Evolutionary conservation across 2,797 vertebrate genomes (phyloP), one percentile per base, ranked within the genome.

Genomic region (Paratrypauchen microcephalus): DNA sequence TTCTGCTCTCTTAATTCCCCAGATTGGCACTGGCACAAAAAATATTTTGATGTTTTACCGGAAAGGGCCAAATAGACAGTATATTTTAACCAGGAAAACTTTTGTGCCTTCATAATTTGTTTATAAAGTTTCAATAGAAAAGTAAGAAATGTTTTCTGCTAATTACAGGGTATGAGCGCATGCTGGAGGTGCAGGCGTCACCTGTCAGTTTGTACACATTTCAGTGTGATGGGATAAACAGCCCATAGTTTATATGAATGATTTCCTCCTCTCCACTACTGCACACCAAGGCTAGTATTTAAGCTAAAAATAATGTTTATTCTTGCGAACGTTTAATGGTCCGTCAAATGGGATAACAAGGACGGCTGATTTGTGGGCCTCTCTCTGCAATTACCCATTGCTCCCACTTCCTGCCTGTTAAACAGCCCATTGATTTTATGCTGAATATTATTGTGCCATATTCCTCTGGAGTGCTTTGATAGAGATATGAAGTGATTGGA

Each of bases 361-460:
- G 87, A 86, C 85, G 87, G 91, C 79, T 91, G 92, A 93, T 93
- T 93, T 93, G 92, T 92, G 89, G 89, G 88, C 82, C 87, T 83
- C 72, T 88, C 91, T 90, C 87, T 92, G 87, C 88, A 94, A 94
- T 94, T 93, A 94, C 91, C 86, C 91, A 86, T 88, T 86, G 87
- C 91, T 87, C 88, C 86, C 87, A 89, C 89, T 91, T 83, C 90
- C 91, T 86, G 88, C 87, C 90, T 89, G 86, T 92, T 93, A 94
- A 94, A 93, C 92, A 94, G 92, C 88, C 91, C 93, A 94, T 94
- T 93, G 92, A 93, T 93, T 94, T 94, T 94, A 94, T 93, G 91
- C 87, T 84, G 91, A 80, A 88, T 92, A 91, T 92, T 93, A 91
- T 90, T 90, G 90, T 89, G 84, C 89, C 90, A 91, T 93, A 92